phyloP scores from a whole-genome alignment of 2,797 vertebrate genomes.

The Zenarchopterus dispar region DNA sequence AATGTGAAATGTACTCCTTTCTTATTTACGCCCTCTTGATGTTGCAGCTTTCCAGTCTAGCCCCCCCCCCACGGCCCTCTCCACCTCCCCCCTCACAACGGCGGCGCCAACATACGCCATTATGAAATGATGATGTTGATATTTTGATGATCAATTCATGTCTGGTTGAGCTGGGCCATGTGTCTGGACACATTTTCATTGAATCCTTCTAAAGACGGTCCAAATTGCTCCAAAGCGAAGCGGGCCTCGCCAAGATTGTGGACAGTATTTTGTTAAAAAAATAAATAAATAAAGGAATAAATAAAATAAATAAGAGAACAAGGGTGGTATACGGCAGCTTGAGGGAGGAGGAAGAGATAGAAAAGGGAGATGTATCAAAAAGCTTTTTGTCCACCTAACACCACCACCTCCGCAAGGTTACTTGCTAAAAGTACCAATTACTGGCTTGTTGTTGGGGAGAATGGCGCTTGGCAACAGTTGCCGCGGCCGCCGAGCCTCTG shows the following conservation, averaged over 20 bases:
- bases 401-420: conserved; percentile 79
- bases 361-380: conserved; percentile 69
- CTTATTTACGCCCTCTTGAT: conserved; percentile 61
- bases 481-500: conserved; percentile 60
- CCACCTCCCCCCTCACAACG: conserved; percentile 3
- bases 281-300: neutral
- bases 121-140: conserved; percentile 79
- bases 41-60: conserved; percentile 30
- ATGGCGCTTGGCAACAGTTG: conserved; percentile 80
- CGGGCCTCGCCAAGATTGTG: conserved; percentile 59
- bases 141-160: conserved; percentile 85
- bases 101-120: conserved; percentile 55
- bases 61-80: conserved; percentile 21
- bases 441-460: conserved; percentile 77
- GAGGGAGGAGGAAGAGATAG: conserved; percentile 50
- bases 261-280: conserved; percentile 42
- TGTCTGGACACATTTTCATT: conserved; percentile 75
- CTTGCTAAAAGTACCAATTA: conserved; percentile 82
- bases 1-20: conserved; percentile 19
- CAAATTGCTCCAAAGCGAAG: conserved; percentile 64
- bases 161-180: conserved; percentile 73
- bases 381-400: conserved; percentile 78
- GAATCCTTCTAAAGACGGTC: conserved; percentile 81
- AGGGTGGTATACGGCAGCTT: conserved; percentile 28
- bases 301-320: conserved; percentile 16